phyloP scores from a whole-genome alignment of 2,797 vertebrate genomes.

The Anomalospiza imberbis region DNA sequence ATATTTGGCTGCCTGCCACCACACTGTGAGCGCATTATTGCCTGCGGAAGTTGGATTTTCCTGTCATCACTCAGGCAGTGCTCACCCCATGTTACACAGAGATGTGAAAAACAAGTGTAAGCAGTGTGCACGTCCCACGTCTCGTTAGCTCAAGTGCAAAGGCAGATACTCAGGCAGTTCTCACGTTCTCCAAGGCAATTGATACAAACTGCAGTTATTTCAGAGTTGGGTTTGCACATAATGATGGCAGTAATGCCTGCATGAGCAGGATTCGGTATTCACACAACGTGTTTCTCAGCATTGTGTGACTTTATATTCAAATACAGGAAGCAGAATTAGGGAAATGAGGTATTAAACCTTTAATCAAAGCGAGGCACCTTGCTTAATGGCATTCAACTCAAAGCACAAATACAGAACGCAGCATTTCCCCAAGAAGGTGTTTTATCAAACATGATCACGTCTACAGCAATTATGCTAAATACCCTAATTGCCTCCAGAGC shows the following conservation, averaged over 20 bases:
- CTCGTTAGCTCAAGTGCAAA: background rate
- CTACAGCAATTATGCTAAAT: conserved; percentile 37
- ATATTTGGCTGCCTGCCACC: background rate
- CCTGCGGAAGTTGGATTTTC: background rate
- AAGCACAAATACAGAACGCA: background rate
- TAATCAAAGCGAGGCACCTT: background rate
- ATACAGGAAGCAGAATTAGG: background rate
- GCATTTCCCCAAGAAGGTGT: background rate
- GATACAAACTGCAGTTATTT: background rate
- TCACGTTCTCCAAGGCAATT: background rate
- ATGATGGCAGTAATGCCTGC: background rate
- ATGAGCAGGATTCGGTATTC: background rate
- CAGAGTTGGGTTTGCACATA: background rate
- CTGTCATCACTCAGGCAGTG: background rate
- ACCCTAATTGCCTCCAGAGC: conserved; percentile 13
- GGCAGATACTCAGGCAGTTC: background rate
- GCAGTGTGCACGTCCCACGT: background rate
- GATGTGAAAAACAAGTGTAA: background rate
- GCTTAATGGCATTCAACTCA: background rate
- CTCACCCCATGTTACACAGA: background rate
- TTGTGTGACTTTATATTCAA: background rate
- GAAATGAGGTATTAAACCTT: background rate
- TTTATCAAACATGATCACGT: background rate
- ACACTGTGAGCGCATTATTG: rapidly evolving
- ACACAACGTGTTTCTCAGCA: background rate